These are phyloP conservation scores for Diadumene lineata DNA, from an alignment of 92 coral and sea anemone genomes.

Conservation along the genomic window DNA sequence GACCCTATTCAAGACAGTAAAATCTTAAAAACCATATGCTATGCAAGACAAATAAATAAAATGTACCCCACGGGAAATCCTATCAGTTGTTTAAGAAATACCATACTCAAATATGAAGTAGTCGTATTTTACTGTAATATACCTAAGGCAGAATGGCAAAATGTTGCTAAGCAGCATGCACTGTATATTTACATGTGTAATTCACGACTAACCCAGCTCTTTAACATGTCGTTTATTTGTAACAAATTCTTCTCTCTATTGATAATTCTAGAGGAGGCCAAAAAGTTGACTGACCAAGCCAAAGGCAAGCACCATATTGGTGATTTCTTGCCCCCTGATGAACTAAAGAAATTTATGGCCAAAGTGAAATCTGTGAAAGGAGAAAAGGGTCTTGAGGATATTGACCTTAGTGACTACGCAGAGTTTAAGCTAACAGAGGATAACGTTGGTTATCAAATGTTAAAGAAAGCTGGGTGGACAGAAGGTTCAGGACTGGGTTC, in stretches of 20 bases:
- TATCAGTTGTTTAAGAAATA: too few relatives aligned
- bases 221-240: background rate
- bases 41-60: too few relatives aligned
- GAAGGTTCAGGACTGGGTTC: constrained; percentile 96
- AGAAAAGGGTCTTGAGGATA: constrained; percentile 65
- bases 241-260: background rate
- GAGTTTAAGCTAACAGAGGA: constrained; percentile 95
- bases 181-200: too few relatives aligned
- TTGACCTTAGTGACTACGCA: constrained; percentile 90
- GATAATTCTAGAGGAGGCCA: constrained; percentile 66
- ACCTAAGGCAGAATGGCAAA: too few relatives aligned
- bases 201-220: too few relatives aligned
- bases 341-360: constrained; percentile 84
- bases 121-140: too few relatives aligned
- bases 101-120: too few relatives aligned
- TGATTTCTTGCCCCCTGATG: constrained; percentile 93
- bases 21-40: too few relatives aligned
- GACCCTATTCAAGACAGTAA: too few relatives aligned
- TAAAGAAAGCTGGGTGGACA: constrained; percentile 95
- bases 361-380: constrained; percentile 92
- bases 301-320: constrained; percentile 97
- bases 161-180: too few relatives aligned
- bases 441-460: constrained; percentile 97
- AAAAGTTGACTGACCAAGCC: constrained; percentile 72
- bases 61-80: too few relatives aligned